These are phyloP conservation scores for Ictalurus punctatus DNA, from an alignment of 2,113 vertebrate genomes.

Conservation along the genomic window DNA sequence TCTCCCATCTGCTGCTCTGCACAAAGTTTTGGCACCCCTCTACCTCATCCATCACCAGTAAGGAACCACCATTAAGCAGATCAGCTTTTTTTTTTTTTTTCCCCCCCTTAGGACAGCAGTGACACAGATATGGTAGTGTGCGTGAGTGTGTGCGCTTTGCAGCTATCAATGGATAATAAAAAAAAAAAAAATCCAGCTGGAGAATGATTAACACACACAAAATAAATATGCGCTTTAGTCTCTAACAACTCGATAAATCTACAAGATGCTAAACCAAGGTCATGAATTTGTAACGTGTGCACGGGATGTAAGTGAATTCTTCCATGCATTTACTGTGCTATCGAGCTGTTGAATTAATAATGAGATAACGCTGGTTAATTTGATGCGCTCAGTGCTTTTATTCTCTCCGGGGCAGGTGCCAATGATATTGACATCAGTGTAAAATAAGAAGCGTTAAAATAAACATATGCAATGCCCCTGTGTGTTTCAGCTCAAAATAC, in stretches of 20 bases:
- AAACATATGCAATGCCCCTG: no score
- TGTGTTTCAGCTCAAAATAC: no score
- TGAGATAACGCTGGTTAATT: background rate
- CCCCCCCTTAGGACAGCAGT: background rate
- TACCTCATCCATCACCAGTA: background rate
- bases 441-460: no score
- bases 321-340: background rate
- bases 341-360: background rate
- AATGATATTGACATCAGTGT: background rate
- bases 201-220: background rate
- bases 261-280: background rate
- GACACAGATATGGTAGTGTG: background rate
- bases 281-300: background rate
- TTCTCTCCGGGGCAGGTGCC: background rate
- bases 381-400: background rate
- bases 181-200: background rate
- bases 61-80: background rate
- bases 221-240: background rate
- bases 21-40: constrained; percentile 18
- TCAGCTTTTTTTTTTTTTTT: background rate
- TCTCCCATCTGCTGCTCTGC: background rate
- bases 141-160: background rate
- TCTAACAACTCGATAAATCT: background rate
- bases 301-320: background rate
- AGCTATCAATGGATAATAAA: background rate